Conservation (phyloP, 2,113 vertebrate genomes). For the human (Homo sapiens) region DNA sequence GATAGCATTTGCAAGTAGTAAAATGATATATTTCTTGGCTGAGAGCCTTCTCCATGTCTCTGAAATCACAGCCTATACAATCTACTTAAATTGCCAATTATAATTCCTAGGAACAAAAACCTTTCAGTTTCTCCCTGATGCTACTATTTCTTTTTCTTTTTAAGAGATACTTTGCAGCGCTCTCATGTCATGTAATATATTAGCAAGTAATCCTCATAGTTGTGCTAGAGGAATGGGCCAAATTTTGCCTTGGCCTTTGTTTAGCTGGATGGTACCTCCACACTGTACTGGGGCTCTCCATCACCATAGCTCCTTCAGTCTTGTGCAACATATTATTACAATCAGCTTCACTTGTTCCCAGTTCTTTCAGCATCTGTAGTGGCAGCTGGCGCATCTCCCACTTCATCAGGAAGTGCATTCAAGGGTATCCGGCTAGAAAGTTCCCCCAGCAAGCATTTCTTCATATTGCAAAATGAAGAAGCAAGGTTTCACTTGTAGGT, state of each 20-base stretch:
- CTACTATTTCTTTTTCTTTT: conserved; percentile 72
- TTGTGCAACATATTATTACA: conserved; percentile 86
- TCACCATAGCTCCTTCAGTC: conserved; percentile 67
- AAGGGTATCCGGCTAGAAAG: conserved; percentile 84
- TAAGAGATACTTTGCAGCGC: conserved; percentile 59
- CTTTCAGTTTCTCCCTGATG: not conserved
- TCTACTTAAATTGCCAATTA: conserved; percentile 45
- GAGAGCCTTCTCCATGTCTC: not conserved
- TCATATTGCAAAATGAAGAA: conserved; percentile 78
- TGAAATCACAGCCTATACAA: conserved; percentile 55
- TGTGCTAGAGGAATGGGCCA: conserved; percentile 70
- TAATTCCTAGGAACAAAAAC: conserved; percentile 29
- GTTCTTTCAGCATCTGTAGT: conserved; percentile 84
- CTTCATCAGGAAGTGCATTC: conserved; percentile 88
- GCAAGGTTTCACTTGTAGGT: conserved; percentile 55
- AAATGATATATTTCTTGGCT: conserved; percentile 49
- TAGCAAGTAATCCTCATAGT: conserved; percentile 62
- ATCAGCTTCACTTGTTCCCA: conserved; percentile 86
- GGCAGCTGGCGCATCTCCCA: conserved; percentile 85
- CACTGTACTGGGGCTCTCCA: conserved; percentile 76
- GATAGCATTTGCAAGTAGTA: conserved; percentile 25
- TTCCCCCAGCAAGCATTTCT: conserved; percentile 80
- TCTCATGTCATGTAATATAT: conserved; percentile 54
- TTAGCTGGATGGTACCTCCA: conserved; percentile 71
- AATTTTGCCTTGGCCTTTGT: conserved; percentile 78